Conservation (phyloP, 2,113 vertebrate genomes). For the Agapornis roseicollis region DNA sequence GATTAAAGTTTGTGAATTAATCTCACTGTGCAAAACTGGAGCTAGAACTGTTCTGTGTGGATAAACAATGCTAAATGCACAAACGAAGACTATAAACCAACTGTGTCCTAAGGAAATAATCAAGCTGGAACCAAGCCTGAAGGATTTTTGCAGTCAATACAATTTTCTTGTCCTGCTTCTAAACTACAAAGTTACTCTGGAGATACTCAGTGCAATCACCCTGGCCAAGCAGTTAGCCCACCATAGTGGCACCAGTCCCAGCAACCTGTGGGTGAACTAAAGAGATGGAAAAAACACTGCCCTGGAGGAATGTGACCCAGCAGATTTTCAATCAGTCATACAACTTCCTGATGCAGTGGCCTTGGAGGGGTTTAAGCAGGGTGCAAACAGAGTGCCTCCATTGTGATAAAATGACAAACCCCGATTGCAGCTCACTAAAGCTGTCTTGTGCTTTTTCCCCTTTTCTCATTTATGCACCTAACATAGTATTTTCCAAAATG, state of each 20-base stretch:
- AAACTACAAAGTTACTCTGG: background rate
- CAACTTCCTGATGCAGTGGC: background rate
- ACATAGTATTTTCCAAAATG: accelerated
- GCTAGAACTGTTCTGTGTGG: background rate
- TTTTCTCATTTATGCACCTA: background rate
- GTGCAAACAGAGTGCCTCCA: background rate
- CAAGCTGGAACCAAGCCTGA: background rate
- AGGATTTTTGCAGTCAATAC: background rate
- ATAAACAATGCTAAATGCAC: background rate
- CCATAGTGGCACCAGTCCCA: accelerated
- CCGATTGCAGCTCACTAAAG: no score
- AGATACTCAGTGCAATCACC: background rate
- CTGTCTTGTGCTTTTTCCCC: background rate
- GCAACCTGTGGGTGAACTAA: background rate
- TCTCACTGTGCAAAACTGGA: background rate
- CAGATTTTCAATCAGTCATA: background rate
- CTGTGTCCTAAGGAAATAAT: background rate
- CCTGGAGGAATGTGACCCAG: background rate
- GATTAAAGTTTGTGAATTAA: background rate
- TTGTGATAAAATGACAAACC: no score
- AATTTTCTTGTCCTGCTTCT: background rate
- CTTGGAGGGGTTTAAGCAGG: background rate
- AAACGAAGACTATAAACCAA: background rate
- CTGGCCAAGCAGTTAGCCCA: background rate
- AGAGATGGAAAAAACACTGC: background rate